Evolutionary conservation across 2,888 invertebrate genomes (phyloP), one percentile per base, ranked within the genome.

Genomic region (Anagyrus pseudococci): DNA sequence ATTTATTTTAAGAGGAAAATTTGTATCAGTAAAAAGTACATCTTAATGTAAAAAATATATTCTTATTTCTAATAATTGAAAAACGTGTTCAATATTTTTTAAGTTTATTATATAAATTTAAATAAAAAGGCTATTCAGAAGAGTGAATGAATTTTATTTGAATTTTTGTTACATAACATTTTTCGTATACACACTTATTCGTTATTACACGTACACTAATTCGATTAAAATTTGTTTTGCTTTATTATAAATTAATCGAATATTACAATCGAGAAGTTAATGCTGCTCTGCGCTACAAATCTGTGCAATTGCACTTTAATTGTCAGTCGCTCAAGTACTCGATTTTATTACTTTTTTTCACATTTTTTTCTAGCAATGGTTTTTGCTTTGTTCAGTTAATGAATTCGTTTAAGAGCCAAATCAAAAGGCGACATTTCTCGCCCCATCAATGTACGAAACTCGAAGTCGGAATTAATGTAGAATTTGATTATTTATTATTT

Each of bases 181-280:
- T 72, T 70, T 70, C 60, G 66, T 69, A 69, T 71, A 70, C 69
- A 75, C 70, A 65, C 55, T 37, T 22, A 61, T 65, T 65, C 43
- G n/a, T 56, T 50, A 55, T 53, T 66, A 63, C 66, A 63, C 46
- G 57, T 60, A 63, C 29, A 57, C 49, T 63, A 57, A 52, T 22
- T 55, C 67, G 56, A 64, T 56, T 50, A 37, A 63, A 63, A 46
- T 52, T 67, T 61, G 43, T 58, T n/a, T 58, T 59, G 58, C 66
- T 66, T 60, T 63, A 63, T 62, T 50, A 52, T 56, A 64, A 57
- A 52, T 52, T 33, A 55, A 50, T n/a, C 17, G n/a, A n/a, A n/a
- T n/a, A n/a, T n/a, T n/a, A n/a, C n/a, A n/a, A n/a, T n/a, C n/a
- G n/a, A n/a, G n/a, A n/a, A n/a, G n/a, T n/a, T n/a, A n/a, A n/a